Percentiles rank a stretch among this genome's conserved stretches.
These are phyloP conservation scores for Wiebesia pumilae DNA, from an alignment of 1,140 invertebrate species.

Conservation along the genomic window DNA sequence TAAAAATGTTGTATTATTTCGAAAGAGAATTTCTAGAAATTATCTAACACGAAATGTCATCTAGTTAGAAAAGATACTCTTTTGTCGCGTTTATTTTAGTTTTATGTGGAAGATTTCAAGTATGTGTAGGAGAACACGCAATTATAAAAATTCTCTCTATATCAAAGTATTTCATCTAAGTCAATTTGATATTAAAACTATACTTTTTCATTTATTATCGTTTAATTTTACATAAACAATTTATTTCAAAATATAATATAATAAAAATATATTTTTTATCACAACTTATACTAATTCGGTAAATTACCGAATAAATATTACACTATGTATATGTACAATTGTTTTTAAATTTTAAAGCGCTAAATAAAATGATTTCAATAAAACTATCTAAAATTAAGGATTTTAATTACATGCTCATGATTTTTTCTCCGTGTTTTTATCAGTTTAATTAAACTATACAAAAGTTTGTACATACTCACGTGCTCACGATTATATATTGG, in stretches of 20 bases:
- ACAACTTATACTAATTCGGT: neutral
- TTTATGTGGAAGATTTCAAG: neutral
- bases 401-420: neutral
- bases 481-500: neutral
- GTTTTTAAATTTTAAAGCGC: neutral
- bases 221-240: neutral
- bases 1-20: neutral
- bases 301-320: neutral
- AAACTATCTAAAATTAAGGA: slow-evolving; percentile 46
- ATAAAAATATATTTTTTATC: neutral
- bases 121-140: neutral
- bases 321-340: neutral
- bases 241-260: neutral
- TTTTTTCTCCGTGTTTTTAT: neutral
- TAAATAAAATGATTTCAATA: neutral
- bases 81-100: neutral
- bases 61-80: neutral
- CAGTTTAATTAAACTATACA: neutral
- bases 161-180: neutral
- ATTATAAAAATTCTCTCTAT: too few species aligned
- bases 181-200: neutral
- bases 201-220: neutral
- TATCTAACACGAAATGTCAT: neutral
- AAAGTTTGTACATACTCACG: neutral
- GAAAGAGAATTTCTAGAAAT: too few species aligned